Base-by-base conservation (phyloP, 1,140 invertebrate species). In the Drosophila suzukii region DNA sequence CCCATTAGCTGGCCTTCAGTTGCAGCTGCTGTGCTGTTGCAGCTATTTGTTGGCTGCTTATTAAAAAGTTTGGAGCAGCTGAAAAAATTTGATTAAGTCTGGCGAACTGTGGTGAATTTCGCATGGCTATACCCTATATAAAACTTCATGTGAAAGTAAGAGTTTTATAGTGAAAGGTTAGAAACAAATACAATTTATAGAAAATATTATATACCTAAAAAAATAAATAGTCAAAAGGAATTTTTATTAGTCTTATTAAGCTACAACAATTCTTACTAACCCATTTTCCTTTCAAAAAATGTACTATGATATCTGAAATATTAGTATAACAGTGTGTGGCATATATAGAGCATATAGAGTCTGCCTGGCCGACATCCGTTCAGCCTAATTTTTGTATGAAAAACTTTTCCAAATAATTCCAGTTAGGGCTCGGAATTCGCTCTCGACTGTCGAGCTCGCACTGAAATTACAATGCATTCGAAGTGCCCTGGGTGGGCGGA, bases 61-160 rank as follows among this genome's bases (percentile, higher is more conserved):
- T 73, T 72, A 68, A 84, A 63, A 85, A 85, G 58, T 84, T 84
- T 80, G 58, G 41, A 43, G 55, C 58, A 58, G 17, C 15, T 30
- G n/a, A 43, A 49, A 80, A 82, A 82, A 53, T 62, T 32, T 75
- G 53, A 81, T 85, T 67, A 82, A 82, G 61, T 85, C 86, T 60
- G 46, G 36, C 15, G 34, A 85, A 70, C 34, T 75, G 67, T 44
- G 56, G 49, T 56, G 61, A 59, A 63, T 53, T 67, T 36, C 30
- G 13, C 49, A 8, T 39, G 50, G 13, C 6, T 30, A 43, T 79
- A 53, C 71, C 12, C 63, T 62, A 20, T 6, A n/a, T 13, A 7
- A n/a, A 43, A 43, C n/a, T 43, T 17, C 7, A 8, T 17, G 6
- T 43, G 41, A 43, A 15, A 17, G n/a, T 7, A 1, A 10, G 2